Evolutionary conservation across 2,113 vertebrate species (phyloP).

Genomic region (Melierax canorus): DNA sequence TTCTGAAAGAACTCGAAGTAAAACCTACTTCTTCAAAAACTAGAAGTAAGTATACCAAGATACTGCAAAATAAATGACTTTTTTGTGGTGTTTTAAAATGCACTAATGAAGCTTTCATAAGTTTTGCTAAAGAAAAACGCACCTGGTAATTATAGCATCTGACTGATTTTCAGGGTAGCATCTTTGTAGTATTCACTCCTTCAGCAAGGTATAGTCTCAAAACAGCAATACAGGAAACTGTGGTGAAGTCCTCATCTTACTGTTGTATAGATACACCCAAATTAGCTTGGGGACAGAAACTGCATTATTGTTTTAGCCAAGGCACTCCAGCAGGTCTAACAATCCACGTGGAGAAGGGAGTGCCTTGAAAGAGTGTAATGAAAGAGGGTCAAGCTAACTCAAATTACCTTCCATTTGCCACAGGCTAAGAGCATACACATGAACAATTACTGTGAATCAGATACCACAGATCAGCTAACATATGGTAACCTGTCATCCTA

Average conservation of each 20-base stretch:
- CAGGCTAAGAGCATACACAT: conserved; percentile 39
- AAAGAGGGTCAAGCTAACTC: conserved; percentile 57
- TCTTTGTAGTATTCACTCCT: neutral
- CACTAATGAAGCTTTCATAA: neutral
- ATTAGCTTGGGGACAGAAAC: conserved; percentile 13
- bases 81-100: neutral
- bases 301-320: neutral
- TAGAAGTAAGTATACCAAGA: neutral
- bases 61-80: neutral
- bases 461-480: conserved; percentile 63
- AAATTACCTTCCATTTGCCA: conserved; percentile 60
- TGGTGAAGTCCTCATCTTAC: neutral
- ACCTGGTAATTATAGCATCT: neutral
- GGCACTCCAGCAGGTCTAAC: conserved; percentile 8
- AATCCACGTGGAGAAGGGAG: conserved; percentile 30
- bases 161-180: neutral
- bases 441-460: conserved; percentile 57
- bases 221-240: neutral
- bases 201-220: neutral
- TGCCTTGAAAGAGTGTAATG: conserved; percentile 3
- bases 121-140: neutral
- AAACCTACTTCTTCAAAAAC: neutral
- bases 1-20: neutral
- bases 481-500: conserved; percentile 42
- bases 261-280: neutral